Base-by-base conservation (phyloP, 1,140 invertebrate species). In the Phymorhynchus buccinoides region DNA sequence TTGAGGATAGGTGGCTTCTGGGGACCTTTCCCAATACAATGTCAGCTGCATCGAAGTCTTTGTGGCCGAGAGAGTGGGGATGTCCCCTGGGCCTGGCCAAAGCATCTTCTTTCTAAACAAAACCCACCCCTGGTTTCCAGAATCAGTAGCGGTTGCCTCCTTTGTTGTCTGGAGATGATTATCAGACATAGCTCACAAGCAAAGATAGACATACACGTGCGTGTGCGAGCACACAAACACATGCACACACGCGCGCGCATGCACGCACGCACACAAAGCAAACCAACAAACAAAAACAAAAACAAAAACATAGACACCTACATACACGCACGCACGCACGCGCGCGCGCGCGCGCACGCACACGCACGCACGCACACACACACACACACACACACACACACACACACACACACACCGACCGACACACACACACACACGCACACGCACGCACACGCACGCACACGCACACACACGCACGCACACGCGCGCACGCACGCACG, bases 381-480 rank as follows among this genome's bases (percentile, higher is more conserved):
- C 48, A 2, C 48, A 52, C 48, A 52, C 48, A 52, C 48, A 52
- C 48, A 52, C 48, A 52, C 48, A 52, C 48, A 30, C 18, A 66
- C n/a, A 30, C 27, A 66, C 62, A 30, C 62, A 66, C 62, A 66
- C 62, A 27, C 79, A 22, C 41, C 3, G 7, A 22, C 79, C 4
- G 9, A 27, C 62, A 27, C 62, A 27, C 62, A 66, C 22, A 66
- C 62, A n/a, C 62, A 30, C 62, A 66, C 62, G n/a, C 62, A 30
- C 68, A 73, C 68, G 32, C 35, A 73, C 68, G 32, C 35, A 73
- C 68, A 30, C 35, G 18, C 68, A 37, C 35, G 37, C 68, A 73
- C 68, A 73, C 68, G 37, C 68, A 73, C 68, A 73, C 68, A 73
- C 68, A 73, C 68, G 37, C 68, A 73, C 68, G 37, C 68, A 73